Evolutionary conservation across 2,888 invertebrate species (phyloP).

Genomic region (Clistopyga incitator): DNA sequence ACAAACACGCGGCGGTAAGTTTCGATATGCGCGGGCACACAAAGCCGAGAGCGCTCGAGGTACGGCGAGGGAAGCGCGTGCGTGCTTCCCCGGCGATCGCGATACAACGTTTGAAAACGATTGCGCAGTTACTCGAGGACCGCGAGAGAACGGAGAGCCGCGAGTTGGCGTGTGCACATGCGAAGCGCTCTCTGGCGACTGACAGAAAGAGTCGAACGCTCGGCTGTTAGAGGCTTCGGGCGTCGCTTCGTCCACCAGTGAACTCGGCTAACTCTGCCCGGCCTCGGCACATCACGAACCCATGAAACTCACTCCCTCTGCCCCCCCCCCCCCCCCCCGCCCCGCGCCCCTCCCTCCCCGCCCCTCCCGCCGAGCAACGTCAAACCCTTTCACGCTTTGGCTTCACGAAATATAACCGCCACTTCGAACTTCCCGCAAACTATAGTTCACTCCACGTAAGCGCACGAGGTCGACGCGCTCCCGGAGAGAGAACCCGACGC

Average conservation of each 20-base stretch:
- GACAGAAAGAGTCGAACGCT: slow-evolving; percentile 64
- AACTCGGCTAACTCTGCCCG: slow-evolving; percentile 52
- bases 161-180: slow-evolving; percentile 73
- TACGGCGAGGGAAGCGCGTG: slow-evolving; percentile 40
- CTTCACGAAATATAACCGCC: slow-evolving; percentile 78
- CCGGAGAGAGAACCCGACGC: slow-evolving; percentile 5
- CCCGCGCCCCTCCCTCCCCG: slow-evolving; percentile 26
- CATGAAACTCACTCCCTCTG: not conserved
- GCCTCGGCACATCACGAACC: slow-evolving; percentile 31
- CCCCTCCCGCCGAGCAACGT: slow-evolving; percentile 28
- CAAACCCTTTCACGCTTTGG: slow-evolving; percentile 55
- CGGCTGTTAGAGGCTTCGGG: slow-evolving; percentile 70
- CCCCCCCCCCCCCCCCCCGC: slow-evolving; percentile 55
- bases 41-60: not conserved
- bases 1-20: not conserved
- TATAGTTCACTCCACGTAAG: slow-evolving; percentile 76
- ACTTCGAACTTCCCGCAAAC: slow-evolving; percentile 70
- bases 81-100: slow-evolving; percentile 68
- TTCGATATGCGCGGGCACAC: slow-evolving; percentile 1
- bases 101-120: slow-evolving; percentile 73
- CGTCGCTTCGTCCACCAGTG: slow-evolving; percentile 64
- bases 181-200: slow-evolving; percentile 82
- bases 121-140: slow-evolving; percentile 75
- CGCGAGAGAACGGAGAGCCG: slow-evolving; percentile 70
- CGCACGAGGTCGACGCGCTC: slow-evolving; percentile 68